Conservation (phyloP, 2,888 invertebrate species). For the Apamea sordens region DNA sequence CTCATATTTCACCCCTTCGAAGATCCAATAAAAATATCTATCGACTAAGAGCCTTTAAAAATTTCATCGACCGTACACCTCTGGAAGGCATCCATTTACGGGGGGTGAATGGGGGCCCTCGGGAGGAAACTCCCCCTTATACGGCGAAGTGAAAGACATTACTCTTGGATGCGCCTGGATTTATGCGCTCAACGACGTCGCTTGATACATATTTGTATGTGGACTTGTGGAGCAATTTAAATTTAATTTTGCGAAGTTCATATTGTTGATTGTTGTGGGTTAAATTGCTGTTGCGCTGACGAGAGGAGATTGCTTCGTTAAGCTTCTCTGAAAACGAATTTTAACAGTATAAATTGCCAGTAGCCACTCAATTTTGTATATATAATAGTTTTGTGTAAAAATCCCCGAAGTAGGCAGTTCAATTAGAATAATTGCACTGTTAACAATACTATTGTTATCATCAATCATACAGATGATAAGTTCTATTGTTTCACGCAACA, state of each 20-base stretch:
- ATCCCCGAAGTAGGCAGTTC: not conserved
- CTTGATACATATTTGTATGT: constrained; percentile 67
- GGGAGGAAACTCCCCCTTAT: constrained; percentile 59
- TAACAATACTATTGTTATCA: not conserved
- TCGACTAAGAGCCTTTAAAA: constrained; percentile 81
- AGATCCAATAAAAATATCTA: constrained; percentile 80
- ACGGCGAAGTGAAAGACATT: constrained; percentile 75
- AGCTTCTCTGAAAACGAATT: constrained; percentile 29
- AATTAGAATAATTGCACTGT: not conserved
- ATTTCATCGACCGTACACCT: constrained; percentile 79
- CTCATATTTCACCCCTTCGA: constrained; percentile 63
- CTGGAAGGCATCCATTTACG: constrained; percentile 64
- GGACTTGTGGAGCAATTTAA: constrained; percentile 49
- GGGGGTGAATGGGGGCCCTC: constrained; percentile 12
- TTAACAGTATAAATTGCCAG: constrained; percentile 8
- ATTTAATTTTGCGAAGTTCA: constrained; percentile 42
- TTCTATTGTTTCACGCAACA: not conserved
- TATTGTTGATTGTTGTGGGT: constrained; percentile 30
- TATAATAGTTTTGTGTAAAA: constrained; percentile 29
- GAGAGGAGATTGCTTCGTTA: constrained; percentile 24
- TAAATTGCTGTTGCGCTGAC: constrained; percentile 30
- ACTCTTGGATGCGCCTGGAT: constrained; percentile 75
- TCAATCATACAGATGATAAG: too few relatives aligned
- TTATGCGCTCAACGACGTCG: constrained; percentile 66
- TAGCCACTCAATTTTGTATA: constrained; percentile 18